Evolutionary conservation across 2,888 invertebrate species (phyloP).

Genomic region (Agrotis puta): DNA sequence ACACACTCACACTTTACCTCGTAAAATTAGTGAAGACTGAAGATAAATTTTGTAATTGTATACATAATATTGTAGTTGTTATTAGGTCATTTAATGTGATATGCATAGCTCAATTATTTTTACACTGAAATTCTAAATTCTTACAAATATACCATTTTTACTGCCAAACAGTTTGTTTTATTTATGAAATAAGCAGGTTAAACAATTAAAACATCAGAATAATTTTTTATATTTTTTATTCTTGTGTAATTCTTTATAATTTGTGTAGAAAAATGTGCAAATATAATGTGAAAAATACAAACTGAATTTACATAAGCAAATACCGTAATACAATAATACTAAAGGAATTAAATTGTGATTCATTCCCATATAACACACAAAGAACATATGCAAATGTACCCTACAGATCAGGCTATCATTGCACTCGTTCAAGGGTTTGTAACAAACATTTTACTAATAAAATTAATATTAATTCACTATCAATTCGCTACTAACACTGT

Average conservation of each 20-base stretch:
- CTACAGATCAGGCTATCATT: constrained; percentile 18
- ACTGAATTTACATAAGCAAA: constrained; percentile 83
- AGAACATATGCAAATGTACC: constrained; percentile 45
- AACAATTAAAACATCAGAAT: constrained; percentile 49
- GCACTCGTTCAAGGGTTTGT: constrained; percentile 34
- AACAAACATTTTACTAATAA: constrained; percentile 59
- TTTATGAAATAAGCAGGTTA: background rate
- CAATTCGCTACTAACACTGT: constrained; percentile 66
- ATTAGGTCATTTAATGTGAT: constrained; percentile 11
- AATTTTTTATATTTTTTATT: constrained; percentile 82
- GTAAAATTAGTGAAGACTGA: background rate
- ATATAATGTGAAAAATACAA: constrained; percentile 86
- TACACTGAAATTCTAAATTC: background rate
- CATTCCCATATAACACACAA: constrained; percentile 50
- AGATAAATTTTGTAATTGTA: background rate
- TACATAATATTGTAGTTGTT: background rate
- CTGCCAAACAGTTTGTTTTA: background rate
- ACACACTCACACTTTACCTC: no score
- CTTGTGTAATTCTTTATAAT: constrained; percentile 87
- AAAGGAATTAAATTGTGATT: constrained; percentile 53
- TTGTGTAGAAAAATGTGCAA: constrained; percentile 89
- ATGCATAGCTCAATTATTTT: constrained; percentile 21
- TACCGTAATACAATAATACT: constrained; percentile 80
- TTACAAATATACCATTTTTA: constrained; percentile 1
- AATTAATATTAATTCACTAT: constrained; percentile 61